Base-by-base conservation (phyloP, 2,888 invertebrate species). In the Bellardia bayeri region DNA sequence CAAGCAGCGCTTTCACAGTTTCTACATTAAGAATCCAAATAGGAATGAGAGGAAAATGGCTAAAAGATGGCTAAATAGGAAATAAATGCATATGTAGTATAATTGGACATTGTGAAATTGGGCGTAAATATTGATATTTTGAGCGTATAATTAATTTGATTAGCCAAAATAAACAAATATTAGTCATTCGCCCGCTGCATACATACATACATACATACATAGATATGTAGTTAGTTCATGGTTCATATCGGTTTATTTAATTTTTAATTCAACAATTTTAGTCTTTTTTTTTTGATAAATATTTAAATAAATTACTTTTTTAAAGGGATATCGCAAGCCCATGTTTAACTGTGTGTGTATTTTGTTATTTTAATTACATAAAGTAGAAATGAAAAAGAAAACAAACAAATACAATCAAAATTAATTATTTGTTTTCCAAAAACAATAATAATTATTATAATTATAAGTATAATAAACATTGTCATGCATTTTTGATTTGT, bases 301-400 rank as follows among this genome's bases (percentile, higher is more conserved):
- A 69, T 71, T 51, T 66, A 82, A 85, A 85, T 82, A 87, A 89
- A 88, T 93, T 93, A 93, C 93, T 93, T 92, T 91, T 92, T 93
- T 93, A 90, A 91, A 93, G 87, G 93, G 91, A 91, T 92, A 93
- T 92, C 93, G 93, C 91, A 93, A 92, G 91, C 92, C 92, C 91
- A 92, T 91, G 91, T 92, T 93, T 90, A 93, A 92, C 93, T 93
- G 92, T 89, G 87, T 61, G 37, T 51, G 68, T 80, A 14, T 45
- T 56, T 74, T 40, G 23, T 30, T 58, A 85, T 76, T 83, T 82
- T 71, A 64, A 82, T 75, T 87, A 82, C 40, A 68, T 69, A 56
- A 76, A 72, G 78, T 54, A 89, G 79, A 85, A 84, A 78, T 63
- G 76, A 81, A 72, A 82, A 71, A 82, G 72, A 82, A 86, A 79